These are phyloP conservation scores for Lasioglossum zephyrum DNA, from an alignment of 2,888 invertebrate genomes.

Conservation along the genomic window DNA sequence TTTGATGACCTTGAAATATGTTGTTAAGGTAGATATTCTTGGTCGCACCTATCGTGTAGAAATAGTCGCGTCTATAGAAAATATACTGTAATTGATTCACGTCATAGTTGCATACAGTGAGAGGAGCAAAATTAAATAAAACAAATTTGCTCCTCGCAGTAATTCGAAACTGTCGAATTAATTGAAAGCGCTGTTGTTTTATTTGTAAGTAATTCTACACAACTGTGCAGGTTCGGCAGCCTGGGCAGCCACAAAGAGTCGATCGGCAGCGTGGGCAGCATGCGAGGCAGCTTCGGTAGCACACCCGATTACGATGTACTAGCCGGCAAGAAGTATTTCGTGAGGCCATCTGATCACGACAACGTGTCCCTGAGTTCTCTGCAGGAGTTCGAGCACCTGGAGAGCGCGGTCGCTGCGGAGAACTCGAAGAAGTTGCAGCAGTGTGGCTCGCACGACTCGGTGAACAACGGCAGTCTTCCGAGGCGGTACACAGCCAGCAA, in stretches of 20 bases:
- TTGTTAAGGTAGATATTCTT: no score
- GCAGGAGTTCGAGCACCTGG: constrained; percentile 97
- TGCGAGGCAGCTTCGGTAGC: constrained; percentile 95
- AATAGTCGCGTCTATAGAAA: no score
- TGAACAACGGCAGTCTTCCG: constrained; percentile 93
- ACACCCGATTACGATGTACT: constrained; percentile 96
- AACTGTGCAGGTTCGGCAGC: constrained; percentile 89
- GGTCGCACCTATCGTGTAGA: no score
- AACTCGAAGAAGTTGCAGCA: constrained; percentile 88
- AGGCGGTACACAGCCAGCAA: constrained; percentile 89
- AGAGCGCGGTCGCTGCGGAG: constrained; percentile 93
- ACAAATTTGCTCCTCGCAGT: no score
- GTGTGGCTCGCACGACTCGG: constrained; percentile 93
- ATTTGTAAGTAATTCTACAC: not conserved
- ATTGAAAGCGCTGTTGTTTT: no score
- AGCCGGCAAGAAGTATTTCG: constrained; percentile 92
- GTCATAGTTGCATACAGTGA: no score
- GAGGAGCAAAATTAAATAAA: no score
- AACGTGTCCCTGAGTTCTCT: constrained; percentile 96
- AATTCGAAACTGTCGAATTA: no score
- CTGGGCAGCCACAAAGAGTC: constrained; percentile 91
- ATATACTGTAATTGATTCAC: no score
- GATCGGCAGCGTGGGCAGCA: constrained; percentile 91
- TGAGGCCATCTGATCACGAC: constrained; percentile 94
- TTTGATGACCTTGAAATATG: no score